Conservation (phyloP, 2,888 invertebrate species). For the Nebria salina region DNA sequence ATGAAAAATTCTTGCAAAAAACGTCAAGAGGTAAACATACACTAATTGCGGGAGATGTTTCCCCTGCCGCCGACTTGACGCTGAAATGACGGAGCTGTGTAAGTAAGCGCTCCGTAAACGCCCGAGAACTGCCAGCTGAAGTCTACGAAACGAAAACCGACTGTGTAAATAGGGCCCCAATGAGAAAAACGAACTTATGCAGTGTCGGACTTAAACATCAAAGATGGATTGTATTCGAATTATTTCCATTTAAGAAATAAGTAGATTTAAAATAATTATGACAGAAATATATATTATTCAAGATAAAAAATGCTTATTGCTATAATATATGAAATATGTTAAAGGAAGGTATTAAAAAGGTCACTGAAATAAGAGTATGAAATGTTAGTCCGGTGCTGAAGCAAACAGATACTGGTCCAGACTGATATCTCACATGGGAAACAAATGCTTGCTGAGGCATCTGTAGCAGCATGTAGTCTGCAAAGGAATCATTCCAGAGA, state of each 20-base stretch:
- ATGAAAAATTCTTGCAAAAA: slow-evolving; percentile 45
- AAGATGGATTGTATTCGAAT: too few relatives aligned
- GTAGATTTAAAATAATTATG: too few relatives aligned
- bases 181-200: neutral
- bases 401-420: neutral
- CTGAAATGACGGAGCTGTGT: neutral
- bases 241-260: too few relatives aligned
- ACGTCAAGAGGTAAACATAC: slow-evolving; percentile 42
- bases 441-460: neutral
- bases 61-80: neutral
- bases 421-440: neutral
- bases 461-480: too few relatives aligned
- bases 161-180: neutral
- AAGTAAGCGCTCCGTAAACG: neutral
- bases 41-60: slow-evolving; percentile 29
- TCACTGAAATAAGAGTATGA: too few relatives aligned
- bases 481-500: slow-evolving; percentile 29
- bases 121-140: neutral
- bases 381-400: too few relatives aligned
- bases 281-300: too few relatives aligned
- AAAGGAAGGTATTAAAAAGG: too few relatives aligned
- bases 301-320: too few relatives aligned
- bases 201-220: too few relatives aligned
- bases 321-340: too few relatives aligned
- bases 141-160: neutral